Evolutionary conservation across 2,888 invertebrate species (phyloP), one percentile per base, ranked within the genome.

Genomic region (Hartigia nigra): DNA sequence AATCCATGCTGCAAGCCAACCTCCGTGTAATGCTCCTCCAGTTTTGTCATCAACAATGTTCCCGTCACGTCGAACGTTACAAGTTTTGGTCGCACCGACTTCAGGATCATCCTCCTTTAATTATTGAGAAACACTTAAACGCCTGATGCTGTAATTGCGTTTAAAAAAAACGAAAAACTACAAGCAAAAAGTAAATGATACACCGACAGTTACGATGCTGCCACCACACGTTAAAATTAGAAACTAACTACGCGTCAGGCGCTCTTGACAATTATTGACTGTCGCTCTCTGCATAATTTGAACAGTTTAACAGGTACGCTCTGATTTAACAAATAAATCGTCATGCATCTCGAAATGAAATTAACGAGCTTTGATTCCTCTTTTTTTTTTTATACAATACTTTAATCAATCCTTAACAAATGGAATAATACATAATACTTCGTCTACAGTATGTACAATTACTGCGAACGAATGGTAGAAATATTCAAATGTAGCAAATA

Each of bases 41-140:
- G 78, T 70, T 87, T 88, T 4, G 91, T 88, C 87, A 85, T 88
- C 14, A 98, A 91, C 74, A 98, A 91, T 0, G 98, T 98, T 85
- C 97, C 96, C 23, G 97, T 98, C 77, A 96, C 95, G 92, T 98
- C 98, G 90, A 98, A 97, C 14, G 98, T 98, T 77, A 98, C 93
- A 85, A 97, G 90, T 82, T 94, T 93, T 55, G 95, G 92, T 74
- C 92, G 92, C 74, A 92, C 90, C 79, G 93, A 86, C 82, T 91
- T 92, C 93, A 93, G 93, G 5, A 72, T 72, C 31, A 72, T 72
- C 31, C 23, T 34, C 32, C 31, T 32, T 11, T 34, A 23, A 72
- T 72, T 72, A 5, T 14, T 14, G 12, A 9, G 12, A 31, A 72
- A 31, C 31, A 72, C 72, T 72, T 34, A 1, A 31, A 12, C 12